Percentiles rank a stretch among this genome's conserved stretches.
These are phyloP conservation scores for Paratrypauchen microcephalus DNA, from an alignment of 2,797 vertebrate species.

Conservation along the genomic window DNA sequence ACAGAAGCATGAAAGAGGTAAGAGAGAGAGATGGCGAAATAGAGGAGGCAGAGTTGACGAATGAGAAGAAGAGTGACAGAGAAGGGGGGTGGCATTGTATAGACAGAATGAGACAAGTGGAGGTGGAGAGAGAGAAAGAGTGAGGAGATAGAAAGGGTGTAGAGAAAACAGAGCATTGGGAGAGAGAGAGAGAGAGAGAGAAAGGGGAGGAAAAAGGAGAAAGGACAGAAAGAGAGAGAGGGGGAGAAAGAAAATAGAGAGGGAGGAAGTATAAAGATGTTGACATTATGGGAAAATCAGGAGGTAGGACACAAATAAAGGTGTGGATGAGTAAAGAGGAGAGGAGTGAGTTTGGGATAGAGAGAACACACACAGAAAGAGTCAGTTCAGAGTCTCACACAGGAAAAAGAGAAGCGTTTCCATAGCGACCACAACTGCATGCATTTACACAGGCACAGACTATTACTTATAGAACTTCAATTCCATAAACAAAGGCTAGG, in stretches of 20 bases:
- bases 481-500: too few relatives aligned
- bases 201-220: not conserved
- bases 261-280: not conserved
- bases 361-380: not conserved
- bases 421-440: slow-evolving; percentile 35
- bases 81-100: too few relatives aligned
- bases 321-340: not conserved
- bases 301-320: not conserved
- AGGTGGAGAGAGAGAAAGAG: too few relatives aligned
- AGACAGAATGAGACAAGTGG: too few relatives aligned
- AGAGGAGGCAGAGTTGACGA: not conserved
- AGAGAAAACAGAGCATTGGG: too few relatives aligned
- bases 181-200: not conserved
- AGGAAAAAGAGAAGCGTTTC: slow-evolving; percentile 18
- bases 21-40: not conserved
- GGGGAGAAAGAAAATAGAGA: not conserved
- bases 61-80: not conserved
- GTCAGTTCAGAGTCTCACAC: not conserved
- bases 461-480: too few relatives aligned
- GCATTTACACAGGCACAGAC: slow-evolving; percentile 33
- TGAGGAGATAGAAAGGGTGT: too few relatives aligned
- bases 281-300: too few relatives aligned
- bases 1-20: not conserved
- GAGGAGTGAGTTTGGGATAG: not conserved
- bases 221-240: not conserved